Evolutionary conservation across 2,888 invertebrate species (phyloP).

Genomic region (Euplexia lucipara): DNA sequence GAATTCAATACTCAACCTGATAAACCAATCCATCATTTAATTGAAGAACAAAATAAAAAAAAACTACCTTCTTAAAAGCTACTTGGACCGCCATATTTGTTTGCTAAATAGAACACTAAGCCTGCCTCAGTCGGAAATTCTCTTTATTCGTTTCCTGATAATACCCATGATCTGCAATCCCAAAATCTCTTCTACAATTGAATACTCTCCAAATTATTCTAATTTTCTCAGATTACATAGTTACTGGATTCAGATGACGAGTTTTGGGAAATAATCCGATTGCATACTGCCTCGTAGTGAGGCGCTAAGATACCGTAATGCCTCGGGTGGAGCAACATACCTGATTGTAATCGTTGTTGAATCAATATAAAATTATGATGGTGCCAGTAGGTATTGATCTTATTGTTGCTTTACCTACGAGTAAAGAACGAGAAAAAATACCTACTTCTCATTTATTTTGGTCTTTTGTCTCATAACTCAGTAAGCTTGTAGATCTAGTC

Average conservation of each 20-base stretch:
- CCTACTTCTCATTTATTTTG: background rate
- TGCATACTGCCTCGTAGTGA: background rate
- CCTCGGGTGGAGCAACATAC: background rate
- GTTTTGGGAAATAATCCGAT: too few species aligned
- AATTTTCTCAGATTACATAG: too few species aligned
- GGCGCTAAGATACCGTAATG: background rate
- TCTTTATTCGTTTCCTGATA: too few species aligned
- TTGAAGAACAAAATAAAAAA: too few species aligned
- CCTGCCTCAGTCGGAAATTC: background rate
- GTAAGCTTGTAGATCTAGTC: conserved; percentile 6
- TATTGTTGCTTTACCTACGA: background rate
- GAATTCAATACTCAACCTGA: background rate
- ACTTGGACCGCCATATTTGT: background rate
- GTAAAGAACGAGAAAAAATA: too few species aligned
- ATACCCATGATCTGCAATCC: background rate
- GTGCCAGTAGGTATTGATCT: background rate
- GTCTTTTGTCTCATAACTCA: background rate
- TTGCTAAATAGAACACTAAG: background rate
- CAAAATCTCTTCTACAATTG: background rate
- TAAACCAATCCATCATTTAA: background rate
- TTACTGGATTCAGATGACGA: too few species aligned
- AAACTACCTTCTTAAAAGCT: background rate
- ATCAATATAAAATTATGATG: background rate
- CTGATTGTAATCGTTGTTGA: background rate
- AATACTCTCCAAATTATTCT: too few species aligned